phyloP scores from a whole-genome alignment of 2,888 invertebrate genomes.

The Campoplex nolae region DNA sequence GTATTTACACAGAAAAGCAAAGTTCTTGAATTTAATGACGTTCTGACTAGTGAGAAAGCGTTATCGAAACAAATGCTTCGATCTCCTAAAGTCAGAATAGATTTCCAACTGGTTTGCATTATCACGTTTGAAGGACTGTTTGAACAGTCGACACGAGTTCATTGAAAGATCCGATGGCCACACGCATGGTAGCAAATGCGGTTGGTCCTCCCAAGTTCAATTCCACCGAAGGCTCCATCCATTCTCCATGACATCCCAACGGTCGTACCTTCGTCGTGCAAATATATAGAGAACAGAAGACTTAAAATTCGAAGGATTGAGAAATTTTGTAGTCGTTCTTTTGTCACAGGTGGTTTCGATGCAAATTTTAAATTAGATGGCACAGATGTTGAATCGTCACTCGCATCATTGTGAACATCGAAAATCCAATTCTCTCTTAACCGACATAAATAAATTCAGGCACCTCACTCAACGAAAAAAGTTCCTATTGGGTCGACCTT shows the following conservation, averaged over 20 bases:
- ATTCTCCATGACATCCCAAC: conserved; percentile 25
- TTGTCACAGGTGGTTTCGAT: conserved; percentile 50
- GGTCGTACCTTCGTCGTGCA: conserved; percentile 18
- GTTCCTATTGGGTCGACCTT: not conserved
- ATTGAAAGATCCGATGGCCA: conserved; percentile 51
- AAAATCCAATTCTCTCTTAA: conserved; percentile 44
- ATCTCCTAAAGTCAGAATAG: conserved; percentile 19
- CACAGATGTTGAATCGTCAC: conserved; percentile 25
- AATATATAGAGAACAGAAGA: conserved; percentile 21
- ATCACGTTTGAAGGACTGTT: conserved; percentile 60
- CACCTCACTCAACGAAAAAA: not conserved
- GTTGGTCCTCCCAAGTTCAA: conserved; percentile 33
- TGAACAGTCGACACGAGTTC: conserved; percentile 46
- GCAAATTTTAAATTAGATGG: conserved; percentile 42
- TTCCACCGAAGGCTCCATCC: conserved; percentile 13
- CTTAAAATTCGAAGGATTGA: conserved; percentile 16
- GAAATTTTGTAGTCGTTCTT: conserved; percentile 27
- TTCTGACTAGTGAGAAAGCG: conserved; percentile 11
- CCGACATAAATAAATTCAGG: conserved; percentile 26
- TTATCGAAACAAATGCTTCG: conserved; percentile 26
- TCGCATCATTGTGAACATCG: not conserved
- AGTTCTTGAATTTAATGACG: conserved; percentile 27
- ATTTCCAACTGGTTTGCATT: conserved; percentile 62
- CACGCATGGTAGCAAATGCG: conserved; percentile 33
- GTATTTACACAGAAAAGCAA: conserved; percentile 1